Evolutionary conservation across 1,140 invertebrate species (phyloP), one percentile per base, ranked within the genome.

Genomic region (Lineus longissimus): DNA sequence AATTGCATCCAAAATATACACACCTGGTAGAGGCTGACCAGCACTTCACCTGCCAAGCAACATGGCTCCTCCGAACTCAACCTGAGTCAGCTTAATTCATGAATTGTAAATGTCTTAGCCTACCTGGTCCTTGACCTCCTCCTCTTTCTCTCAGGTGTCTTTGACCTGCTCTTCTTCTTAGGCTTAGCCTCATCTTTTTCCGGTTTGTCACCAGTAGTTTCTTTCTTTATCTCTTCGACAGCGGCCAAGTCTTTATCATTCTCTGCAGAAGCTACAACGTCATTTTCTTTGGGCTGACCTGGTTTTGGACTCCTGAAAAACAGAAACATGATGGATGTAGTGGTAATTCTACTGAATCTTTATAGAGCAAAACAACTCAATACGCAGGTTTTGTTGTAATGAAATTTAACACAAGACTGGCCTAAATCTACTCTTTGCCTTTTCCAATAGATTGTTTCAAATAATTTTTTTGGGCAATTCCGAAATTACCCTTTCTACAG

Each of bases 81-180:
- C n/a, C n/a, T n/a, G n/a, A n/a, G n/a, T n/a, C n/a, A n/a, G n/a
- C n/a, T n/a, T n/a, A n/a, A n/a, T n/a, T n/a, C n/a, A n/a, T n/a
- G n/a, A n/a, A n/a, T 13, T 62, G 25, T 25, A 13, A 25, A 33
- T n/a, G 41, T 65, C 59, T 43, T 60, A 31, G 40, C 31, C 31
- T 4, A 13, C 11, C 59, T 61, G 15, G 62, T 61, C 30, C 58
- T 60, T 15, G 62, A 64, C 19, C 19, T 62, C 63, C 47, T 47
- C 65, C 40, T 65, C 47, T 59, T 67, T 64, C 62, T 72, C 54
- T 62, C 63, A 58, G 64, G 59, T 60, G 65, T 72, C 55, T 45
- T 69, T 11, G 85, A 81, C 63, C 83, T 73, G 15, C 84, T 85
- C 63, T 82, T 77, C 59, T 84, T 85, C 72, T 85, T 79, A 74